Evolutionary conservation across 2,797 vertebrate genomes (phyloP).

Genomic region (Acipenser transmontanus): DNA sequence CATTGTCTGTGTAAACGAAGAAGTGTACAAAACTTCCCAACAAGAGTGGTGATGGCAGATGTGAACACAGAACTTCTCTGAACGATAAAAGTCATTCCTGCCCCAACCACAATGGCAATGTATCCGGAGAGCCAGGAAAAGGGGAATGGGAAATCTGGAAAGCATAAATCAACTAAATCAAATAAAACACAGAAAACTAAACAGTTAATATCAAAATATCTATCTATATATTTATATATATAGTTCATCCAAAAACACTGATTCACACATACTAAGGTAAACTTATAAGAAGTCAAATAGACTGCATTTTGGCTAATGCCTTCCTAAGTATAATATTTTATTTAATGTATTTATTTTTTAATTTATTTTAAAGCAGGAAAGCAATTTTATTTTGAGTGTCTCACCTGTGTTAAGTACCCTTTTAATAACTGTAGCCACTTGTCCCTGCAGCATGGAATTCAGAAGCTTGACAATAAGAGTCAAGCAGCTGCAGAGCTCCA

Average conservation of each 20-base stretch:
- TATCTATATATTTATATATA: too few species aligned
- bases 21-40: constrained; percentile 64
- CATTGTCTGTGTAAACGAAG: background rate
- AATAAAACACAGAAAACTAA: too few species aligned
- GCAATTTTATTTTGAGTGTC: background rate
- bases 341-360: too few species aligned
- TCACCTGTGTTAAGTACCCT: constrained; percentile 92
- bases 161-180: background rate
- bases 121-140: constrained; percentile 90
- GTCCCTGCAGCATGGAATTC: constrained; percentile 89
- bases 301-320: too few species aligned
- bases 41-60: constrained; percentile 89
- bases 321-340: too few species aligned
- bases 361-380: too few species aligned
- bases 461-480: constrained; percentile 89
- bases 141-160: constrained; percentile 88
- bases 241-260: too few species aligned
- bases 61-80: constrained; percentile 98
- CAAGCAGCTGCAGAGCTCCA: constrained; percentile 81
- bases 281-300: too few species aligned
- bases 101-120: constrained; percentile 84
- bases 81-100: constrained; percentile 93
- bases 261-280: too few species aligned
- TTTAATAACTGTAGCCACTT: constrained; percentile 88
- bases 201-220: too few species aligned